These are phyloP conservation scores for Irena cyanogastra DNA, from an alignment of 2,113 vertebrate genomes.

Conservation along the genomic window DNA sequence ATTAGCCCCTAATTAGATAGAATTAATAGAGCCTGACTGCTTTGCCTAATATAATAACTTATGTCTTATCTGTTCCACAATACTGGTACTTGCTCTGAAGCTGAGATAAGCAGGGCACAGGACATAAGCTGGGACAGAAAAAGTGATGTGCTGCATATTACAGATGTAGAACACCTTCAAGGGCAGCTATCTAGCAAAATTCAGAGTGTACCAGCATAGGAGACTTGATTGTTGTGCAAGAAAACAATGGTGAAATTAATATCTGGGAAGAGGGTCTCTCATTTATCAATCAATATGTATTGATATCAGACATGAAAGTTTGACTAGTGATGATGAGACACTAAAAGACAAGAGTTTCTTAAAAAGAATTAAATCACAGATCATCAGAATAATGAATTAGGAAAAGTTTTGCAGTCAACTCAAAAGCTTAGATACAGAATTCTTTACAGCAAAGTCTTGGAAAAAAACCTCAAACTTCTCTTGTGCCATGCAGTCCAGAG, in stretches of 20 bases:
- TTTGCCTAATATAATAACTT: not conserved
- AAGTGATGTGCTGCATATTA: not conserved
- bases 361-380: not conserved
- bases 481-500: not conserved
- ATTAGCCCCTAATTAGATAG: not conserved
- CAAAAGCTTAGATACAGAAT: not conserved
- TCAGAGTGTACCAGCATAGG: not conserved
- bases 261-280: not conserved
- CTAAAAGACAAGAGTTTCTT: not conserved
- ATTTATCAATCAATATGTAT: not conserved
- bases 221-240: not conserved
- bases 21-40: not conserved
- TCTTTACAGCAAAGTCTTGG: not conserved
- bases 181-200: not conserved
- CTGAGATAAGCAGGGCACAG: not conserved
- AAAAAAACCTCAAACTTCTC: not conserved
- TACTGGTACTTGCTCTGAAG: not conserved
- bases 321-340: not conserved
- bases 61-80: not conserved
- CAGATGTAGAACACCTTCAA: not conserved
- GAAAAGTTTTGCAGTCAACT: not conserved
- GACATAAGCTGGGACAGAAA: not conserved
- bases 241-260: not conserved
- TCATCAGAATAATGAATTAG: not conserved
- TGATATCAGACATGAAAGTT: not conserved